A percentile compares a stretch with the other conserved stretches of the same genome.
Conservation (phyloP, 2,113 vertebrate genomes). For the Azemiops feae region DNA sequence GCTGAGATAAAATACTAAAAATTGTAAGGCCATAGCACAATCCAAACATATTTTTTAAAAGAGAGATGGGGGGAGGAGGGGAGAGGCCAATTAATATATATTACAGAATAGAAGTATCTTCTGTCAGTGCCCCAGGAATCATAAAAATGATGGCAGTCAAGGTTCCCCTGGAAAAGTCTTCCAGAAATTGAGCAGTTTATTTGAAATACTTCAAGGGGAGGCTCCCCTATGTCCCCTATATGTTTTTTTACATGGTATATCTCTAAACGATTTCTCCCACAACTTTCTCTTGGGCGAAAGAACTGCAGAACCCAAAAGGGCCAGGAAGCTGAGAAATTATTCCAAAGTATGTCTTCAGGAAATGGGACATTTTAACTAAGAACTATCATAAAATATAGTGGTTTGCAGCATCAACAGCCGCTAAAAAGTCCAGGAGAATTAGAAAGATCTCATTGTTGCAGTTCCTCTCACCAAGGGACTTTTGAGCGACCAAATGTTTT, state of each 20-base stretch:
- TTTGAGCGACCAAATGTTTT: not conserved
- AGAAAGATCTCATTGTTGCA: not conserved
- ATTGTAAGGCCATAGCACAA: not conserved
- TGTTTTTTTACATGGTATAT: not conserved
- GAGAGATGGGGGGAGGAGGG: not conserved
- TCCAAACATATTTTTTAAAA: not conserved
- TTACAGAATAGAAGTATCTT: not conserved
- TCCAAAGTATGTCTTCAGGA: not conserved
- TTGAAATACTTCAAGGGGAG: not conserved
- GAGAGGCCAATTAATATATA: not conserved
- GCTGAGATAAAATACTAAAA: not conserved
- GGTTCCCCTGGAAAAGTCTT: not conserved
- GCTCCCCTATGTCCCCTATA: not conserved
- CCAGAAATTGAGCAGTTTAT: not conserved
- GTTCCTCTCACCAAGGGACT: not conserved
- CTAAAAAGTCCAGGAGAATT: not conserved
- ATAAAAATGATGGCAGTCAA: not conserved
- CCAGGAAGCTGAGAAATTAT: not conserved
- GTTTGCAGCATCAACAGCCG: not conserved
- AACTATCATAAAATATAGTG: not conserved
- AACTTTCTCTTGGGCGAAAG: not conserved
- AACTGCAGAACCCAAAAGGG: not conserved
- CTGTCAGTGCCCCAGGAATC: not conserved
- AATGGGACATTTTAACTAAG: not conserved
- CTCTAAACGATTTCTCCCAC: not conserved